Percentiles rank a stretch among this genome's conserved stretches.
Evolutionary conservation across 2,888 invertebrate genomes (phyloP).

Genomic region (Hyles lineata): DNA sequence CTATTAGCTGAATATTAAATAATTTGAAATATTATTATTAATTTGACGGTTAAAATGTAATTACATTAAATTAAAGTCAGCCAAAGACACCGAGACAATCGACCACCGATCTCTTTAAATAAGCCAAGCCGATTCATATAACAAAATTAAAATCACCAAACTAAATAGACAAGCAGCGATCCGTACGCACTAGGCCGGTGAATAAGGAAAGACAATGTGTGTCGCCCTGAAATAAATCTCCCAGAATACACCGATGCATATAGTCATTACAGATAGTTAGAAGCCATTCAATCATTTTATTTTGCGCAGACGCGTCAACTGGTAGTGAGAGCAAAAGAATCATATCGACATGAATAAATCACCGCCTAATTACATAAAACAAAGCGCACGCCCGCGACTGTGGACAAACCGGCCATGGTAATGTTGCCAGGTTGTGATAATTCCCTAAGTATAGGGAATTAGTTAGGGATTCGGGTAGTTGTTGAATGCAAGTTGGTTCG

Average conservation of each 20-base stretch:
- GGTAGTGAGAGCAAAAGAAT: conserved; percentile 25
- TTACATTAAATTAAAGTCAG: too few relatives aligned
- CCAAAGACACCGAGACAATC: too few relatives aligned
- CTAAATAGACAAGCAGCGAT: neutral
- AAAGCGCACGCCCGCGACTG: conserved; percentile 3
- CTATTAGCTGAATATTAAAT: too few relatives aligned
- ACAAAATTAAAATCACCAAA: neutral
- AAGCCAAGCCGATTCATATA: too few relatives aligned
- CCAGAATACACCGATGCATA: conserved; percentile 16
- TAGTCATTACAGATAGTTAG: conserved; percentile 22
- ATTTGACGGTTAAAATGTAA: too few relatives aligned
- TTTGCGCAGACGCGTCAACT: conserved; percentile 21
- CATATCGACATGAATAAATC: conserved; percentile 33
- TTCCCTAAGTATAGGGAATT: neutral
- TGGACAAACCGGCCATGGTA: conserved; percentile 12
- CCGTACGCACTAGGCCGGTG: neutral
- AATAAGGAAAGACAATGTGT: conserved; percentile 17
- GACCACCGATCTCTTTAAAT: too few relatives aligned
- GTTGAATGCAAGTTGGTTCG: too few relatives aligned
- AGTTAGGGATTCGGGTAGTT: too few relatives aligned
- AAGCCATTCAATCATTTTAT: conserved; percentile 26
- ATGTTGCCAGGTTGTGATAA: conserved; percentile 1
- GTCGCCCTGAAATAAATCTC: conserved; percentile 7
- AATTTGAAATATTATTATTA: too few relatives aligned
- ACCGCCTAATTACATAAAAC: conserved; percentile 37